Conservation (phyloP, 2,797 vertebrate genomes). For the Triplophysa bombifrons region DNA sequence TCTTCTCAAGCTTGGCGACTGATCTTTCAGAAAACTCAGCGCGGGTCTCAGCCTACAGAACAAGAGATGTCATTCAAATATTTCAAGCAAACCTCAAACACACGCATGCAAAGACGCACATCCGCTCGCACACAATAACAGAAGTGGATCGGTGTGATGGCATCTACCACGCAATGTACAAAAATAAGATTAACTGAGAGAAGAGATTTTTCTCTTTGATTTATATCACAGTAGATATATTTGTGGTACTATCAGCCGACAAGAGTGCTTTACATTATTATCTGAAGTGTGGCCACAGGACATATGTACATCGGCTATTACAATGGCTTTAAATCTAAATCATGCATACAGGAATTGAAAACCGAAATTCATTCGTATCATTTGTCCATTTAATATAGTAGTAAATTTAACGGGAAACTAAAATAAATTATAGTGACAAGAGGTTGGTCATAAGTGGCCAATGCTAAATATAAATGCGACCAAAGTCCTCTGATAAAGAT, state of each 20-base stretch:
- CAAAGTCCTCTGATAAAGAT: slow-evolving; percentile 27
- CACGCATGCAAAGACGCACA: slow-evolving; percentile 16
- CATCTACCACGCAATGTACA: too few relatives aligned
- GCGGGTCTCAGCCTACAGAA: slow-evolving; percentile 93
- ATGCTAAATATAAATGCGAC: too few relatives aligned
- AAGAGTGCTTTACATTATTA: background rate
- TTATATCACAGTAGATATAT: background rate
- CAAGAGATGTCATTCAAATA: slow-evolving; percentile 43
- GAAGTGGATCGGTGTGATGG: background rate
- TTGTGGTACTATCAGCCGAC: background rate
- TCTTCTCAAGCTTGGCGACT: slow-evolving; percentile 99
- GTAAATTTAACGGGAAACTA: too few relatives aligned
- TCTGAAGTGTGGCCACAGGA: background rate
- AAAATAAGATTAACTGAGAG: background rate
- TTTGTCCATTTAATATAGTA: too few relatives aligned
- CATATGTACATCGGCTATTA: background rate
- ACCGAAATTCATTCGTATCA: too few relatives aligned
- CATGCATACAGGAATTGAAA: too few relatives aligned
- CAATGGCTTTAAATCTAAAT: background rate
- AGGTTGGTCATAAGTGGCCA: too few relatives aligned
- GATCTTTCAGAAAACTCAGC: slow-evolving; percentile 99
- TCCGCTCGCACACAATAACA: background rate
- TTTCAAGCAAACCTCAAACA: slow-evolving; percentile 68
- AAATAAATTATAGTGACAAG: too few relatives aligned
- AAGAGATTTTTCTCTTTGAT: background rate